Evolutionary conservation across 2,113 vertebrate species (phyloP).

Genomic region (Pseudolaguvia tuberculata): DNA sequence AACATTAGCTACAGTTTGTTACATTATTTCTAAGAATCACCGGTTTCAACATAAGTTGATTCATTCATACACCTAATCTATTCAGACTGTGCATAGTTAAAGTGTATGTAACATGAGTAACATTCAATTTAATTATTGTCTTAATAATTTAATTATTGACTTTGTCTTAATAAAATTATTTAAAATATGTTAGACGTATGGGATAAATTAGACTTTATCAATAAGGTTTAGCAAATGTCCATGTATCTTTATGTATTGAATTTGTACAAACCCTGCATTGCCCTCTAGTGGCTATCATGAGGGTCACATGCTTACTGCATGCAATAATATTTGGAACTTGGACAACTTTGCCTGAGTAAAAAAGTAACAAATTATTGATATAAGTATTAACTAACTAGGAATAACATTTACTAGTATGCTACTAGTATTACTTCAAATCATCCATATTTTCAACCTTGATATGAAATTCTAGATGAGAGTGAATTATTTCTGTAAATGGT

Average conservation of each 20-base stretch:
- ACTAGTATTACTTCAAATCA: not conserved
- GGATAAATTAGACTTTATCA: no score
- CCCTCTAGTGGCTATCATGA: conserved; percentile 62
- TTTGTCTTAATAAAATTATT: not conserved
- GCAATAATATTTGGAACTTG: not conserved
- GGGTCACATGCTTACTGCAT: not conserved
- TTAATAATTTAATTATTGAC: no score
- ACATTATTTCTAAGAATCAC: not conserved
- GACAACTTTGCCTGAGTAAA: not conserved
- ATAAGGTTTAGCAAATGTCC: not conserved
- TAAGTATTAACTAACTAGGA: no score
- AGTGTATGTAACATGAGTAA: not conserved
- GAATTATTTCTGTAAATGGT: not conserved
- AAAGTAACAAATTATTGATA: not conserved
- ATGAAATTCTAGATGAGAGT: not conserved
- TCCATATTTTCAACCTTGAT: not conserved
- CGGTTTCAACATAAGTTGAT: not conserved
- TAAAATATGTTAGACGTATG: not conserved
- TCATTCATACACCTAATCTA: not conserved
- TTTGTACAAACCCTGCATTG: conserved; percentile 48
- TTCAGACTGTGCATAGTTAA: not conserved
- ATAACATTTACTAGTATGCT: not conserved
- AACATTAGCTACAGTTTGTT: not conserved
- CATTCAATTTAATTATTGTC: not conserved
- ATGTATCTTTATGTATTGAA: not conserved